Conservation (phyloP, 2,113 vertebrate species). For the Anser brachyrhynchus region DNA sequence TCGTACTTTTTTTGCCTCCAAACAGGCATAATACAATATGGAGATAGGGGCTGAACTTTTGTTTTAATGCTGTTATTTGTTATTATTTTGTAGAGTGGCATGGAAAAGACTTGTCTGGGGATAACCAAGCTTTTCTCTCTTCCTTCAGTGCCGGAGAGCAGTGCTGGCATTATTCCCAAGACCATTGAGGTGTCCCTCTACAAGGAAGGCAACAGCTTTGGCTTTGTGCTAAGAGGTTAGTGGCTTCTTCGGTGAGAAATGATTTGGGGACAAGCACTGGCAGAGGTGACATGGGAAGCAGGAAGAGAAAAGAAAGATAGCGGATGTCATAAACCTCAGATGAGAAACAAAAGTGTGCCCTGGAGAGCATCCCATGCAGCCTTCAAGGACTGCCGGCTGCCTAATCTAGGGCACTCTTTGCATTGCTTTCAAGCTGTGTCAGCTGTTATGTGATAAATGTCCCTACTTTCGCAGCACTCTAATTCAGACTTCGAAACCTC, state of each 20-base stretch:
- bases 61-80: background rate
- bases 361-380: background rate
- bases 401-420: background rate
- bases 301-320: background rate
- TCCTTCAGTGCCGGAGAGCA: constrained; percentile 85
- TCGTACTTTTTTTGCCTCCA: background rate
- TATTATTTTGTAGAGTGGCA: background rate
- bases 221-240: constrained; percentile 96
- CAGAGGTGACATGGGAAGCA: background rate
- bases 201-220: constrained; percentile 97
- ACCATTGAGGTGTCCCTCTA: constrained; percentile 92
- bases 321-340: background rate
- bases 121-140: constrained; percentile 11
- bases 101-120: background rate
- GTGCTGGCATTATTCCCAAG: constrained; percentile 87
- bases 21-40: background rate
- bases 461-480: background rate
- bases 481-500: background rate
- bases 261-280: background rate
- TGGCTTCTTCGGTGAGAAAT: background rate
- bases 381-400: background rate
- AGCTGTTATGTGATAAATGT: background rate
- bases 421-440: background rate
- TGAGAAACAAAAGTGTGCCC: background rate
- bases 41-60: background rate